Conservation (phyloP, 2,113 vertebrate species). For the Kryptolebias marmoratus region DNA sequence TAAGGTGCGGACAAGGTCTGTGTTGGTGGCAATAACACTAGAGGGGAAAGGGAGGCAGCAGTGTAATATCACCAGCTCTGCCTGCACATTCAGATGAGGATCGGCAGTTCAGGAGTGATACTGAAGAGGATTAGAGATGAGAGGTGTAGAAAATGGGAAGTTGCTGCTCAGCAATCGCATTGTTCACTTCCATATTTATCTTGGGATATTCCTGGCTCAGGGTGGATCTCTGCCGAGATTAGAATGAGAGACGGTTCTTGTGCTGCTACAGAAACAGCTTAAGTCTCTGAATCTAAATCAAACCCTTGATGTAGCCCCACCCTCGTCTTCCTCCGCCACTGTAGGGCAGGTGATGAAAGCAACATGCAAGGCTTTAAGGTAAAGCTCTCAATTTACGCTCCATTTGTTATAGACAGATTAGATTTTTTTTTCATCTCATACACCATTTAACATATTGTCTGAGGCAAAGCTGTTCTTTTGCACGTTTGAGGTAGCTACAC, state of each 20-base stretch:
- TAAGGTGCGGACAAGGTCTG: constrained; percentile 47
- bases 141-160: constrained; percentile 76
- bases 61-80: constrained; percentile 68
- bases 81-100: constrained; percentile 75
- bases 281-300: constrained; percentile 75
- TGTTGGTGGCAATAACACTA: constrained; percentile 58
- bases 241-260: constrained; percentile 78
- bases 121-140: constrained; percentile 78
- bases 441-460: constrained; percentile 18
- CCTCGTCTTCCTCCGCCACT: constrained; percentile 41
- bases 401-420: constrained; percentile 22
- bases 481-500: constrained; percentile 12
- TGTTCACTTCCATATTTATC: constrained; percentile 85
- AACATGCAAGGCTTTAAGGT: constrained; percentile 47
- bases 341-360: constrained; percentile 61
- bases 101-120: constrained; percentile 73
- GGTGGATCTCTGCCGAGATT: constrained; percentile 82
- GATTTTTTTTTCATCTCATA: not conserved
- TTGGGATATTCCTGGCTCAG: constrained; percentile 83
- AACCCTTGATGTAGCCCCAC: constrained; percentile 64
- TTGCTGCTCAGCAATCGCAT: constrained; percentile 81
- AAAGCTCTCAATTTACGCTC: constrained; percentile 34
- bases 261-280: constrained; percentile 78
- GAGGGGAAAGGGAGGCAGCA: constrained; percentile 45
- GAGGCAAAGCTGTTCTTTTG: constrained; percentile 4